Conservation (phyloP, 1,140 invertebrate species). For the Drosophila aff. region DNA sequence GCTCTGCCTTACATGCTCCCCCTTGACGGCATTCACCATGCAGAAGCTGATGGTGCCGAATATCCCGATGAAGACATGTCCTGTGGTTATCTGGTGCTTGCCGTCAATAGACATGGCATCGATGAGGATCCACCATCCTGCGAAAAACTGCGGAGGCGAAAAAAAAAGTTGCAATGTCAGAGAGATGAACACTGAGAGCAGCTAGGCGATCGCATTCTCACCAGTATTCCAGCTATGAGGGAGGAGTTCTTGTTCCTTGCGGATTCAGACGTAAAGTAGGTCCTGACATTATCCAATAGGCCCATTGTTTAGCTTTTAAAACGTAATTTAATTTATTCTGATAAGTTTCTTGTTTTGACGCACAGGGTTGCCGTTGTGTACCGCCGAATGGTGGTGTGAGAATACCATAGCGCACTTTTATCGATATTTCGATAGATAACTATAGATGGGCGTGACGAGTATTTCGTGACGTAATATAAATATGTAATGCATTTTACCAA, state of each 20-base stretch:
- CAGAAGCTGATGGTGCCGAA: conserved; percentile 97
- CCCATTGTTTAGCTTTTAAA: conserved; percentile 59
- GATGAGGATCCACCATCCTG: conserved; percentile 99
- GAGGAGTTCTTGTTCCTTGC: conserved; percentile 93
- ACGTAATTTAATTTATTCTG: conserved; percentile 30
- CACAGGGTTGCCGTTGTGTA: conserved; percentile 15
- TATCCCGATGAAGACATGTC: conserved; percentile 97
- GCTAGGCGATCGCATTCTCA: conserved; percentile 84
- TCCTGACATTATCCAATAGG: conserved; percentile 62
- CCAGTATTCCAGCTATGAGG: conserved; percentile 93
- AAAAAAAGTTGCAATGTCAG: conserved; percentile 18
- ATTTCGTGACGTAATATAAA: neutral
- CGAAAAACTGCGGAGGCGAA: conserved; percentile 90
- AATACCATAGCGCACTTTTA: neutral
- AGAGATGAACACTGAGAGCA: neutral
- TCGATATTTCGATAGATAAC: neutral
- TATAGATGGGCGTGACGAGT: neutral
- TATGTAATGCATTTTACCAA: neutral
- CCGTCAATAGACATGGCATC: conserved; percentile 94
- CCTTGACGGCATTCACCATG: conserved; percentile 99
- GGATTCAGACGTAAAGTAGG: conserved; percentile 86
- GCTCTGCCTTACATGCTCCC: conserved; percentile 90
- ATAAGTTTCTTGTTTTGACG: conserved; percentile 30
- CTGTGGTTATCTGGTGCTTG: conserved; percentile 87
- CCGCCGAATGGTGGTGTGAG: neutral